These are phyloP conservation scores for Botia almorhae DNA, from an alignment of 2,797 vertebrate species.

Conservation along the genomic window DNA sequence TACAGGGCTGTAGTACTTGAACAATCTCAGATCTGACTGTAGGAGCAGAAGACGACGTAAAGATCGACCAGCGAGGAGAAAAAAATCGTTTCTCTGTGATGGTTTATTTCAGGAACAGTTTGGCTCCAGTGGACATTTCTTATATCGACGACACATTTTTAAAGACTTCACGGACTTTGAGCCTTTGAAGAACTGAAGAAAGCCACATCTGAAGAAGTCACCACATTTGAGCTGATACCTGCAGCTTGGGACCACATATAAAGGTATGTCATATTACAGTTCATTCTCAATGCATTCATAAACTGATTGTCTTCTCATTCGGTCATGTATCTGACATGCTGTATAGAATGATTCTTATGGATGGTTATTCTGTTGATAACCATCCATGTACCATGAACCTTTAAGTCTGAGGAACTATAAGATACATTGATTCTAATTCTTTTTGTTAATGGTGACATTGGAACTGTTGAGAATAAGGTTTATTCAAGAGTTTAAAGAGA, in stretches of 20 bases:
- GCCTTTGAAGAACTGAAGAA: background rate
- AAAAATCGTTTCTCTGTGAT: constrained; percentile 58
- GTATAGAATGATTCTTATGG: background rate
- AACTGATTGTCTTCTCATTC: background rate
- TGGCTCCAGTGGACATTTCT: constrained; percentile 57
- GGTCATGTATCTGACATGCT: constrained; percentile 6
- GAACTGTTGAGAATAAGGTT: background rate
- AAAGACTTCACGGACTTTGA: constrained; percentile 58
- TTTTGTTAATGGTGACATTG: constrained; percentile 32
- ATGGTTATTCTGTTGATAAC: no score
- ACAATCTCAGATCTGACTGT: constrained; percentile 67
- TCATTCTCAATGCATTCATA: background rate
- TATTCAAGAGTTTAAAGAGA: background rate
- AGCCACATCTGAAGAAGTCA: constrained; percentile 10
- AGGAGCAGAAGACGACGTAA: constrained; percentile 45
- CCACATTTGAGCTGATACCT: constrained; percentile 24
- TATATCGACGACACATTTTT: constrained; percentile 59
- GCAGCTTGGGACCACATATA: constrained; percentile 52
- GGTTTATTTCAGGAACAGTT: constrained; percentile 69
- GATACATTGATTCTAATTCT: background rate
- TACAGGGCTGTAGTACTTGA: constrained; percentile 69
- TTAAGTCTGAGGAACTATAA: no score
- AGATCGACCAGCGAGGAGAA: constrained; percentile 52
- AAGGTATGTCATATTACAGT: constrained; percentile 76
- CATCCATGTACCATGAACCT: no score